Conservation (phyloP, 2,888 invertebrate species). For the Epirrita christyi region DNA sequence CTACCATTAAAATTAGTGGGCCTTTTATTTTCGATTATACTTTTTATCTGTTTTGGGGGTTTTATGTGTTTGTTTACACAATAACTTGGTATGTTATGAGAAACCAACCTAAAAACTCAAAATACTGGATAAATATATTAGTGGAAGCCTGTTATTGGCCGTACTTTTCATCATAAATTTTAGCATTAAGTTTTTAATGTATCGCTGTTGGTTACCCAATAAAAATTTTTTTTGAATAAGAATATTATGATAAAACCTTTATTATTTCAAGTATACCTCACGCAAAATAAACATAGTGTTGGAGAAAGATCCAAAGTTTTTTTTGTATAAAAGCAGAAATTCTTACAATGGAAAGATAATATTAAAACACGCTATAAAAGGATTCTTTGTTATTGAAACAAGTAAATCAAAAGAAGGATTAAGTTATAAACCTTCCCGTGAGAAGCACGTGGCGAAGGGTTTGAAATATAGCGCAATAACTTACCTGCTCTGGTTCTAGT, state of each 20-base stretch:
- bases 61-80: constrained; percentile 23
- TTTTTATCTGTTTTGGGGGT: constrained; percentile 6
- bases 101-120: neutral
- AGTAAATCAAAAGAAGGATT: constrained; percentile 43
- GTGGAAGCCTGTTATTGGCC: too few relatives aligned
- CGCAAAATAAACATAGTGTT: too few relatives aligned
- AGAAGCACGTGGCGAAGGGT: constrained; percentile 52
- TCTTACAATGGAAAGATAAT: constrained; percentile 1
- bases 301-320: neutral
- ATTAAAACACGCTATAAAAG: constrained; percentile 19
- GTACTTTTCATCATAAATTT: too few relatives aligned
- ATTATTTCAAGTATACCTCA: too few relatives aligned
- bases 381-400: constrained; percentile 33
- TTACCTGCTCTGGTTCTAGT: constrained; percentile 45
- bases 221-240: too few relatives aligned
- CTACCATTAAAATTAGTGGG: constrained; percentile 37
- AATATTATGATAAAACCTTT: too few relatives aligned
- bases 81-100: neutral
- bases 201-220: too few relatives aligned
- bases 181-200: too few relatives aligned
- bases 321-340: neutral
- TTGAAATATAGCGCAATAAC: constrained; percentile 58
- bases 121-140: neutral
- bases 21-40: constrained; percentile 27
- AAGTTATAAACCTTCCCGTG: constrained; percentile 45